These are phyloP conservation scores for Dendrocopos noguchii DNA, from an alignment of 2,113 vertebrate genomes.

Conservation along the genomic window DNA sequence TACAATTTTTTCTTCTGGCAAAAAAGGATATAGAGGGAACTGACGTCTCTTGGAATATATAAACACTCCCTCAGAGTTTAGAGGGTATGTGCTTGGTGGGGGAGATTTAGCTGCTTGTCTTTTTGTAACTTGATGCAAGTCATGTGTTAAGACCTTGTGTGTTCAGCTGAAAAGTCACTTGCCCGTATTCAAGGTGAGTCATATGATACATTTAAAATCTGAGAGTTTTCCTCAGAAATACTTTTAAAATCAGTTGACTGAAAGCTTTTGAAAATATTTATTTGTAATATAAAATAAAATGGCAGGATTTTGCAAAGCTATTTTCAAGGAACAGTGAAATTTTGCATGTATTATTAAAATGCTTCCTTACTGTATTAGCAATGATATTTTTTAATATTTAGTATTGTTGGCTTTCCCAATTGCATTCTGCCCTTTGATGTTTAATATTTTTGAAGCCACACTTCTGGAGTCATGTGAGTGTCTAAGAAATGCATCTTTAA, in stretches of 20 bases:
- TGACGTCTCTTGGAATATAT: conserved; percentile 68
- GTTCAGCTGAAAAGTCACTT: conserved; percentile 34
- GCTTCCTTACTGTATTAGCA: background rate
- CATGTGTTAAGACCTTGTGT: conserved; percentile 34
- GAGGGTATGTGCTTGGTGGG: conserved; percentile 35
- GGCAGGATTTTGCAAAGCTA: background rate
- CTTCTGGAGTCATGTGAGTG: background rate
- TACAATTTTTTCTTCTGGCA: conserved; percentile 37
- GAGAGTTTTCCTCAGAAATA: background rate
- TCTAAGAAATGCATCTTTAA: background rate
- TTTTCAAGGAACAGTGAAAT: background rate
- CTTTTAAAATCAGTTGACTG: background rate
- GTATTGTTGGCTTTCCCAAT: background rate
- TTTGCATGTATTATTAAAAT: background rate
- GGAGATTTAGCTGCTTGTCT: conserved; percentile 35
- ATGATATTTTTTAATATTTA: background rate
- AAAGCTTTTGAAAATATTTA: background rate
- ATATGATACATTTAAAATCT: background rate
- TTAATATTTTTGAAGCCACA: background rate
- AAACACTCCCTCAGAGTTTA: conserved; percentile 50
- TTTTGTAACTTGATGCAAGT: conserved; percentile 39
- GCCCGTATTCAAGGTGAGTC: conserved; percentile 71
- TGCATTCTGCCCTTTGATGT: background rate
- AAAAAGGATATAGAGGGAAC: conserved; percentile 58
- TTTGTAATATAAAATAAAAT: background rate